Conservation (phyloP, 2,888 invertebrate genomes). For the Baccha elongata region DNA sequence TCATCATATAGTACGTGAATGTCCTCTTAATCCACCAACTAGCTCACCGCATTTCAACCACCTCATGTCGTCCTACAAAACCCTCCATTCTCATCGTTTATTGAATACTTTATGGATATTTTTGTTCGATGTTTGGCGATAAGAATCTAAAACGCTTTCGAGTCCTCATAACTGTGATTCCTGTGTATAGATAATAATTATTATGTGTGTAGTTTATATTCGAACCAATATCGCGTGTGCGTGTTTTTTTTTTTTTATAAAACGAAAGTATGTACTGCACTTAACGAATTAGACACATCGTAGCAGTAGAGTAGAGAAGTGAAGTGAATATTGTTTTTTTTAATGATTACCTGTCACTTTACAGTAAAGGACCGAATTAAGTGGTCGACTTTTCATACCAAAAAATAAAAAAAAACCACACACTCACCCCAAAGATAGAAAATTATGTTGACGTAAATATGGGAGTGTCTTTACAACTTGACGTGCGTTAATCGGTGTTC, state of each 20-base stretch:
- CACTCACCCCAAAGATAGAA: neutral
- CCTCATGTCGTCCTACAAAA: slow-evolving; percentile 11
- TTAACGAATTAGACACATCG: slow-evolving; percentile 47
- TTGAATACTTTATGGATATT: slow-evolving; percentile 64
- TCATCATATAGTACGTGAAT: slow-evolving; percentile 24
- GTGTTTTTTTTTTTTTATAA: slow-evolving; percentile 35
- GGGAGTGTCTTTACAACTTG: slow-evolving; percentile 36
- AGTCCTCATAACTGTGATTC: slow-evolving; percentile 17
- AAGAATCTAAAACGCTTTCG: slow-evolving; percentile 53
- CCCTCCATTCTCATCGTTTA: slow-evolving; percentile 23
- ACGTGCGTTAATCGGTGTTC: slow-evolving; percentile 53
- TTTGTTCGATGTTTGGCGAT: slow-evolving; percentile 46
- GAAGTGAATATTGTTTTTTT: slow-evolving; percentile 32
- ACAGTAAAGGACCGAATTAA: slow-evolving; percentile 14
- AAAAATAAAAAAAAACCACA: neutral
- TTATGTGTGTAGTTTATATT: slow-evolving; percentile 20
- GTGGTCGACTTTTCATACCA: neutral
- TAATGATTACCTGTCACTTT: slow-evolving; percentile 36
- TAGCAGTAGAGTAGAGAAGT: neutral
- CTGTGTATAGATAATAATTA: slow-evolving; percentile 55
- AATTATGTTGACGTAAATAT: too few relatives aligned
- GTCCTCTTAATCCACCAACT: slow-evolving; percentile 31
- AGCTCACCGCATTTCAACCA: slow-evolving; percentile 8
- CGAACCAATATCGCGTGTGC: slow-evolving; percentile 37
- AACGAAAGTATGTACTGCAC: slow-evolving; percentile 55